A percentile compares a stretch with the other conserved stretches of the same genome.
These are phyloP conservation scores for Machimus rusticus DNA, from an alignment of 2,888 invertebrate genomes.

Conservation along the genomic window DNA sequence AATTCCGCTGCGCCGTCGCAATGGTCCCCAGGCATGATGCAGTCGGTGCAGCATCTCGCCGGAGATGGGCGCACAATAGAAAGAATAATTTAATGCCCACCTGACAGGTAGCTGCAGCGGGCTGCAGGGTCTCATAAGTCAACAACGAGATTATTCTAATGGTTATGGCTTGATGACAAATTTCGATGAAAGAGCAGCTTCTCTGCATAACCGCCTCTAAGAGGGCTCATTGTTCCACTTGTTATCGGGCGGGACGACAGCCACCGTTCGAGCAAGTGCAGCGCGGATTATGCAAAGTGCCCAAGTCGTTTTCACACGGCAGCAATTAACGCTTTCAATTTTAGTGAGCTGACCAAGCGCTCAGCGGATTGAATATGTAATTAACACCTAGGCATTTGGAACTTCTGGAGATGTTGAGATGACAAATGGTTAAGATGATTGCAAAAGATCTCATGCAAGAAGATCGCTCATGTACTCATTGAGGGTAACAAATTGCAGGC, in stretches of 20 bases:
- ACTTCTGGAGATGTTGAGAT: not conserved
- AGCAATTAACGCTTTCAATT: constrained; percentile 21
- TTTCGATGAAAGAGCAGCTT: constrained; percentile 1
- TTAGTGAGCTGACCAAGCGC: not conserved
- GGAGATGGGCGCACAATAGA: not conserved
- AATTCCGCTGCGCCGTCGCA: constrained; percentile 20
- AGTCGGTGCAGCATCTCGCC: not conserved
- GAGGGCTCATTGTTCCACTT: not conserved
- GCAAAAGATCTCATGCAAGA: not conserved
- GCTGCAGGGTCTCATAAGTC: not conserved
- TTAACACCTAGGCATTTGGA: not conserved
- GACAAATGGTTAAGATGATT: not conserved
- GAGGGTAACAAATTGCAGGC: constrained; percentile 22
- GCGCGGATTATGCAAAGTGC: not conserved
- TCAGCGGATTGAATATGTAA: constrained; percentile 14
- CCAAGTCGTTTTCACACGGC: not conserved
- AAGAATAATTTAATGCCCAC: constrained; percentile 18
- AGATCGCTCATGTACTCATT: constrained; percentile 2
- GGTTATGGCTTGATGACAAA: constrained; percentile 31
- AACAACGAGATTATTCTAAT: constrained; percentile 31
- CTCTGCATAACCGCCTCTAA: not conserved
- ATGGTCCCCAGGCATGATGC: constrained; percentile 5
- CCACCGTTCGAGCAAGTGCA: not conserved
- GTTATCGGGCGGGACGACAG: not conserved
- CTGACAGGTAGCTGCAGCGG: not conserved